Percentiles rank a stretch among this genome's conserved stretches.
Evolutionary conservation across 2,888 invertebrate genomes (phyloP).

Genomic region (Idaea dimidiata): DNA sequence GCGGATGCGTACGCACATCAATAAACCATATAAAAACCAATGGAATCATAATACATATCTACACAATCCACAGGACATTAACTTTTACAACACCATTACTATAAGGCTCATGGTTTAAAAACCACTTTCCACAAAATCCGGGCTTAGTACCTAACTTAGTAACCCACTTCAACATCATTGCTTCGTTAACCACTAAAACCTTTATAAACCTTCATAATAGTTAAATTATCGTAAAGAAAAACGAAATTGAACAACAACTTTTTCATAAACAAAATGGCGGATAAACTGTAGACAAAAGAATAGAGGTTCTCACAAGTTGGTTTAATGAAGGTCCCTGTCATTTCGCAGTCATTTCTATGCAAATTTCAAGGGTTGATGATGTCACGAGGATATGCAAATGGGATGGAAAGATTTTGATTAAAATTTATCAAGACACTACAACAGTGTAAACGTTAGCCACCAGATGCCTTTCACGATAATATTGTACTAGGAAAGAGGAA

Average conservation of each 20-base stretch:
- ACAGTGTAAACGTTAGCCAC: background rate
- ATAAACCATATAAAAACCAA: background rate
- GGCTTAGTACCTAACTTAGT: background rate
- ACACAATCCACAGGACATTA: background rate
- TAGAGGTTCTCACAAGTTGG: slow-evolving; percentile 57
- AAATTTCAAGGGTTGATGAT: slow-evolving; percentile 71
- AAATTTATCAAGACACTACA: slow-evolving; percentile 57
- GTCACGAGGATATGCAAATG: slow-evolving; percentile 71
- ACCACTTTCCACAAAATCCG: background rate
- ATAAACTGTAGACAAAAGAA: slow-evolving; percentile 68
- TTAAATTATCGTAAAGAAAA: slow-evolving; percentile 1
- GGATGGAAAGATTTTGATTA: slow-evolving; percentile 71
- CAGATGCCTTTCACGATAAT: slow-evolving; percentile 6
- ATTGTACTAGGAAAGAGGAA: slow-evolving; percentile 1
- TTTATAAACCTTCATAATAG: slow-evolving; percentile 1
- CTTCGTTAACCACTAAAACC: background rate
- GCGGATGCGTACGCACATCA: background rate
- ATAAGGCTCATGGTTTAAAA: background rate
- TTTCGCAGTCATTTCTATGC: slow-evolving; percentile 74
- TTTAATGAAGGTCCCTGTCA: slow-evolving; percentile 70
- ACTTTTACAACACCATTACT: background rate
- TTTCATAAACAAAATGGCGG: slow-evolving; percentile 55
- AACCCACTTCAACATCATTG: background rate
- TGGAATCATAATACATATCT: background rate
- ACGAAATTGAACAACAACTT: slow-evolving; percentile 37